Evolutionary conservation across 2,888 invertebrate genomes (phyloP).

Genomic region (Sminthurinus aureus): DNA sequence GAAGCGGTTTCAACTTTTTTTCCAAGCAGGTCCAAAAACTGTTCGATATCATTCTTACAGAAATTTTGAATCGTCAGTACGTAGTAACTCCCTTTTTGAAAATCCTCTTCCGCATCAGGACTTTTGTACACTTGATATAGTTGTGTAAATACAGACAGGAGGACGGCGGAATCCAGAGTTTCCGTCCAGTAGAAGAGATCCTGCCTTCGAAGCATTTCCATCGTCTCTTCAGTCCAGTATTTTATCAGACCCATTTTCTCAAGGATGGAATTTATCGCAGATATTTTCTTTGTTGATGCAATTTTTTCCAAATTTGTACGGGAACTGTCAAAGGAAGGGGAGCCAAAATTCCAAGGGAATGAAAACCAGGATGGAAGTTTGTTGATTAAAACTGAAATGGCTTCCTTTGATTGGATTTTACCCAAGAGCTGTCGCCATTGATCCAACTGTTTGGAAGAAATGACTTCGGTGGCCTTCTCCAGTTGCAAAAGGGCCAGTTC

Average conservation of each 20-base stretch:
- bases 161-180: background rate
- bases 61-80: background rate
- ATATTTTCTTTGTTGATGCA: too few species aligned
- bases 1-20: background rate
- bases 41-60: background rate
- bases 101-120: background rate
- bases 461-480: constrained; percentile 54
- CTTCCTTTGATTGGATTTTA: constrained; percentile 52
- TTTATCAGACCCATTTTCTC: background rate
- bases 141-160: background rate
- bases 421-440: constrained; percentile 52
- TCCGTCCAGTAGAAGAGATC: constrained; percentile 42
- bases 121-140: background rate
- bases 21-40: background rate
- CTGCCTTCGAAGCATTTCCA: constrained; percentile 47
- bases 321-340: too few species aligned
- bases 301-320: background rate
- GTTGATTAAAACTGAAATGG: constrained; percentile 48
- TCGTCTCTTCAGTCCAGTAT: constrained; percentile 39
- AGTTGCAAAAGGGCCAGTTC: constrained; percentile 56
- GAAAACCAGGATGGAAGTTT: constrained; percentile 41
- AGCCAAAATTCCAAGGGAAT: too few species aligned
- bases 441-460: constrained; percentile 43
- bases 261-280: too few species aligned
- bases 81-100: background rate